Conservation (phyloP, 2,113 vertebrate genomes). For the Lagopus muta region DNA sequence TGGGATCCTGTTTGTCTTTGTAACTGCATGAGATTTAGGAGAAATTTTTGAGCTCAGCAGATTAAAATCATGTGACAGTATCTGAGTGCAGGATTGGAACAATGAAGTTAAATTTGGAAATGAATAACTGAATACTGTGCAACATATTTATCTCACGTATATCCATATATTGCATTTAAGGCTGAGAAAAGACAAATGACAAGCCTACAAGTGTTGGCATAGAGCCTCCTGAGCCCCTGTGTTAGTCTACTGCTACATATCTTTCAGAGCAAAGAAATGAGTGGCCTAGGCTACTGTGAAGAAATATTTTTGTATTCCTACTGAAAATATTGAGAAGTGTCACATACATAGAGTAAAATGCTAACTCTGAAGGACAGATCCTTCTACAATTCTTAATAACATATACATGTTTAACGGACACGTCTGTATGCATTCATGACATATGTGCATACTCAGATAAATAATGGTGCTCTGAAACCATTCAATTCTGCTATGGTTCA, state of each 20-base stretch:
- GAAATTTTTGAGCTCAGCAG: not conserved
- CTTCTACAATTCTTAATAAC: not conserved
- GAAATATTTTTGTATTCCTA: not conserved
- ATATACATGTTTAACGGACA: not conserved
- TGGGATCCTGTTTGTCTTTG: not conserved
- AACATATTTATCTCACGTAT: not conserved
- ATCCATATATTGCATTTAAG: not conserved
- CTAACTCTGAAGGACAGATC: not conserved
- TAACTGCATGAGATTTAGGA: not conserved
- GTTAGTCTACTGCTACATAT: not conserved
- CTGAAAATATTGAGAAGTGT: not conserved
- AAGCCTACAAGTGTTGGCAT: not conserved
- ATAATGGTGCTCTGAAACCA: not conserved
- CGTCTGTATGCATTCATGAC: not conserved
- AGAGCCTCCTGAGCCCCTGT: not conserved
- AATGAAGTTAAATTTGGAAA: not conserved
- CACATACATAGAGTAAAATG: not conserved
- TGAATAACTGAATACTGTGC: not conserved
- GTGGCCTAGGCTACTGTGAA: not conserved
- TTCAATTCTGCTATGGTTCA: not conserved
- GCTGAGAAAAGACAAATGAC: not conserved
- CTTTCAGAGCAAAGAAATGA: not conserved
- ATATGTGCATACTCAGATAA: not conserved
- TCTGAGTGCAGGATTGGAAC: not conserved
- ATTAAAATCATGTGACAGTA: not conserved